Conservation (phyloP, 2,113 vertebrate genomes). For the Semnornis frantzii region DNA sequence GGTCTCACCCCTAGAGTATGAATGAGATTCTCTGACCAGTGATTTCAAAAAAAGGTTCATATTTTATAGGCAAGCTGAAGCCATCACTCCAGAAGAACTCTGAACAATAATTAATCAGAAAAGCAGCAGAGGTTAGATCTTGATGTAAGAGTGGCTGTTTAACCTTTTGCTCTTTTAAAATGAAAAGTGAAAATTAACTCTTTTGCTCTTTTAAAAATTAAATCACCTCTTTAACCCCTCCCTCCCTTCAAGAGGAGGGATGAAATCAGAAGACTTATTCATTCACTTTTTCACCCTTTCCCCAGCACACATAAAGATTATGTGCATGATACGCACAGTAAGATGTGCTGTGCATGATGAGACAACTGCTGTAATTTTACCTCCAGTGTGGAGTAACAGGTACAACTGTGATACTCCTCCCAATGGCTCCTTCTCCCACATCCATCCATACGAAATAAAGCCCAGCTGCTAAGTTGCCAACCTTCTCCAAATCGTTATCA, state of each 20-base stretch:
- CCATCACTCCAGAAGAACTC: background rate
- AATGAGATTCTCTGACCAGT: background rate
- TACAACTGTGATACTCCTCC: background rate
- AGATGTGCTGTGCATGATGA: background rate
- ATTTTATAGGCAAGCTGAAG: background rate
- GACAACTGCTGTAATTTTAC: background rate
- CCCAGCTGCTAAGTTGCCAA: background rate
- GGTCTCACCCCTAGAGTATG: background rate
- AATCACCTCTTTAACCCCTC: background rate
- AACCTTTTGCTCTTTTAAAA: background rate
- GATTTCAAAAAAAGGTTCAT: background rate
- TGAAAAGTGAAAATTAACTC: background rate
- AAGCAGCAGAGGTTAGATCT: background rate
- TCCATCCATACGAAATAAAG: background rate
- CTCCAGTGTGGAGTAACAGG: background rate
- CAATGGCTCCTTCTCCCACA: background rate
- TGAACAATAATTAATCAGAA: background rate
- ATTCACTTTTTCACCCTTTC: background rate
- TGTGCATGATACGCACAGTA: background rate
- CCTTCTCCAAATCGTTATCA: background rate
- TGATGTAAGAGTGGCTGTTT: background rate
- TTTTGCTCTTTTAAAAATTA: background rate
- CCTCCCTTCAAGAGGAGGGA: background rate
- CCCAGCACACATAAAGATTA: background rate
- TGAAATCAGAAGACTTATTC: background rate